Evolutionary conservation across 2,113 vertebrate genomes (phyloP).

Genomic region (Protobothrops flavoviridis): DNA sequence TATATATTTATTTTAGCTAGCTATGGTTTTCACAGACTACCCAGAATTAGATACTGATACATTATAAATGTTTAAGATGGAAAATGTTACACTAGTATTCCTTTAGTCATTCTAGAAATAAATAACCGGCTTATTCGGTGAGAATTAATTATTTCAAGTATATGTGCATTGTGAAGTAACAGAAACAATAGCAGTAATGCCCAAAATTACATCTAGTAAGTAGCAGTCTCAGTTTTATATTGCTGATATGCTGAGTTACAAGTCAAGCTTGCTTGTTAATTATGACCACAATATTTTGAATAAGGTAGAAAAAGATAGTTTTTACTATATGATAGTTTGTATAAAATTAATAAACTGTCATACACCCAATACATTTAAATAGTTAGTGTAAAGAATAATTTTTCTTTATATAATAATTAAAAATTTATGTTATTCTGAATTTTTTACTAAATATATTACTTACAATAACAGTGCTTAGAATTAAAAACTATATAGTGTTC

Average conservation of each 20-base stretch:
- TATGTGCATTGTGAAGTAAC: not conserved
- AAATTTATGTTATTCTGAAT: constrained; percentile 48
- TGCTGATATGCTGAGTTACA: constrained; percentile 32
- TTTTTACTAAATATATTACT: constrained; percentile 25
- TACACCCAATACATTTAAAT: constrained; percentile 10
- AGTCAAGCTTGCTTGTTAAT: constrained; percentile 31
- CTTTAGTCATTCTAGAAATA: not conserved
- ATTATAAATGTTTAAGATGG: not conserved
- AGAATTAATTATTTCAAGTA: not conserved
- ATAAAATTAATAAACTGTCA: constrained; percentile 29
- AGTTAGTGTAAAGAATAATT: constrained; percentile 36
- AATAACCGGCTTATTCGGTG: not conserved
- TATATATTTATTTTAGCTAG: not conserved
- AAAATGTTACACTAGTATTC: not conserved
- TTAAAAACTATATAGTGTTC: not conserved
- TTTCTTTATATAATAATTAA: constrained; percentile 37
- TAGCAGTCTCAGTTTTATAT: not conserved
- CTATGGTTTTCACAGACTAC: not conserved
- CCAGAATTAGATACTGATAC: not conserved
- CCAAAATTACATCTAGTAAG: constrained; percentile 25
- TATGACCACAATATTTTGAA: constrained; percentile 31
- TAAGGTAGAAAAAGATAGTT: constrained; percentile 43
- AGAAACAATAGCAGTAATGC: not conserved
- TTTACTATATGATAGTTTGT: constrained; percentile 6
- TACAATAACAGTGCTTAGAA: constrained; percentile 27